phyloP scores from a whole-genome alignment of 1,140 invertebrate species.

The Telenomus remus region DNA sequence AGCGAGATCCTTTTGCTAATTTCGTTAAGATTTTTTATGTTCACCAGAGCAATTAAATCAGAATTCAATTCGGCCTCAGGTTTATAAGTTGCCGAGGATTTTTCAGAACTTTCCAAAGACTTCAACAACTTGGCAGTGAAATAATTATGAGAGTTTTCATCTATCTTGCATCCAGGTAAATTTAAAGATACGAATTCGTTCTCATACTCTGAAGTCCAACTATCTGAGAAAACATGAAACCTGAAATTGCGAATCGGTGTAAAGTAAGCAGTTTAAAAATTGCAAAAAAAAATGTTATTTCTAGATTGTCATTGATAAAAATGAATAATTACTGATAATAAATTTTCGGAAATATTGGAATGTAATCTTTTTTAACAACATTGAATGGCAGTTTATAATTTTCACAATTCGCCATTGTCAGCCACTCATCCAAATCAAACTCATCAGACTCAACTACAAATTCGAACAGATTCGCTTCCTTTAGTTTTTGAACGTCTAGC shows the following conservation, averaged over 20 bases:
- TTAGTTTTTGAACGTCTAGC: neutral
- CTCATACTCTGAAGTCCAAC: conserved; percentile 76
- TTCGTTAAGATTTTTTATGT: conserved; percentile 79
- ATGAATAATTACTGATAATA: conserved; percentile 69
- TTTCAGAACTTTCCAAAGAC: conserved; percentile 41
- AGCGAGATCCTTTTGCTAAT: conserved; percentile 85
- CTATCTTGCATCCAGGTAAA: conserved; percentile 80
- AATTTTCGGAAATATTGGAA: conserved; percentile 7
- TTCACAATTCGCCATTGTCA: conserved; percentile 58
- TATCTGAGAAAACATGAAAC: conserved; percentile 75
- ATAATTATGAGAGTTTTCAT: conserved; percentile 70
- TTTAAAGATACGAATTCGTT: conserved; percentile 83
- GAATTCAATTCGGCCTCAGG: conserved; percentile 57
- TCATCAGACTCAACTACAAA: conserved; percentile 59
- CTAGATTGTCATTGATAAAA: no score
- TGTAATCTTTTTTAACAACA: conserved; percentile 3
- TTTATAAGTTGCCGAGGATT: conserved; percentile 25
- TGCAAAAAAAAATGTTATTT: no score
- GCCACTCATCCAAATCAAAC: conserved; percentile 63
- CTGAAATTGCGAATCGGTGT: conserved; percentile 68
- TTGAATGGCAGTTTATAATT: conserved; percentile 17
- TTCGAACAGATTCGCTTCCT: conserved; percentile 31
- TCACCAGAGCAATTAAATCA: conserved; percentile 55
- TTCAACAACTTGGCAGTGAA: conserved; percentile 64
- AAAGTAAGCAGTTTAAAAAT: no score